Evolutionary conservation across 2,113 vertebrate species (phyloP).

Genomic region (Halichoeres trimaculatus): DNA sequence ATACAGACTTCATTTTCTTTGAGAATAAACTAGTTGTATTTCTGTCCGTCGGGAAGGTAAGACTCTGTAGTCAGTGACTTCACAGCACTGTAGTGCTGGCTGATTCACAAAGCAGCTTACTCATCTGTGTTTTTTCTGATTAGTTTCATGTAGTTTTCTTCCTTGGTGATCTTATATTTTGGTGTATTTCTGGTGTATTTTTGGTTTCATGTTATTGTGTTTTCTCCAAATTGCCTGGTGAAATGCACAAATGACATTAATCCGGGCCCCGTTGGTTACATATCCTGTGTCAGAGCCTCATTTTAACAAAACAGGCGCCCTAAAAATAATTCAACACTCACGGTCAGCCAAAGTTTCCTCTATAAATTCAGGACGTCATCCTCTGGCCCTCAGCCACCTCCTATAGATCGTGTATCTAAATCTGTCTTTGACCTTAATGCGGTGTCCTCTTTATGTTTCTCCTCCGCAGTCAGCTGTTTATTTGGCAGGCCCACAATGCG

Average conservation of each 20-base stretch:
- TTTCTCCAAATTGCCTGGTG: no score
- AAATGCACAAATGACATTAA: neutral
- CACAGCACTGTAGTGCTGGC: no score
- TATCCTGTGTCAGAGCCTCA: neutral
- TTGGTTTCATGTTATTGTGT: no score
- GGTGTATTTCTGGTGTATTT: no score
- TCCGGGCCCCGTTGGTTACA: neutral
- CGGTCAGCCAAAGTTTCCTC: neutral
- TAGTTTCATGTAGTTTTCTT: no score
- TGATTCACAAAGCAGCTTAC: no score
- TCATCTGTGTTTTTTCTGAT: no score
- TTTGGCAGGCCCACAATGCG: conserved; percentile 98
- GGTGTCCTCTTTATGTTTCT: conserved; percentile 22
- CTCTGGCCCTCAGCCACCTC: neutral
- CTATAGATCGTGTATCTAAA: neutral
- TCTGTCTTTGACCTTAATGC: neutral
- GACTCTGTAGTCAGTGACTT: no score
- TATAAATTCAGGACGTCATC: neutral
- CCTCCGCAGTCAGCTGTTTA: conserved; percentile 92
- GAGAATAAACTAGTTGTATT: no score
- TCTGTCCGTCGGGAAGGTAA: no score
- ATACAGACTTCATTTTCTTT: no score
- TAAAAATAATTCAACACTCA: neutral
- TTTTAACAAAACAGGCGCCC: neutral
- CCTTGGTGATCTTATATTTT: no score